phyloP scores from a whole-genome alignment of 2,113 vertebrate species.

The Dendrocopos noguchii region DNA sequence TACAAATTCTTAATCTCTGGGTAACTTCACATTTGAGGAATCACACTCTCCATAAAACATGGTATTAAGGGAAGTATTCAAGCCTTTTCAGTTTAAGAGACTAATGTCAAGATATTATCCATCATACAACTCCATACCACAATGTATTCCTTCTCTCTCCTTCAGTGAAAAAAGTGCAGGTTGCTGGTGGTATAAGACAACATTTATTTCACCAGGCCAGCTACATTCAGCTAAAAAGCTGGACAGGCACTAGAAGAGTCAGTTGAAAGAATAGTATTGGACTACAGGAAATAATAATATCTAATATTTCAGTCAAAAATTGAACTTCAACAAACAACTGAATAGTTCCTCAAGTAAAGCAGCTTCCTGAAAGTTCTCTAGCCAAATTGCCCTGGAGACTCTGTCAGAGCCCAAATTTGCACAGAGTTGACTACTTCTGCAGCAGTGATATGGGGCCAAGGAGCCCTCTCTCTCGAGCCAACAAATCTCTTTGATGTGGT shows the following conservation, averaged over 20 bases:
- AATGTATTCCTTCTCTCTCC: background rate
- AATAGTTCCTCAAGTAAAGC: background rate
- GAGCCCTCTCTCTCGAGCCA: background rate
- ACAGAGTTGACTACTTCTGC: background rate
- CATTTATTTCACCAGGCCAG: background rate
- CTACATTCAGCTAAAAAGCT: background rate
- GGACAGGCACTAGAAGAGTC: background rate
- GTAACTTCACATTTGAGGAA: background rate
- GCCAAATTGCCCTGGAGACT: background rate
- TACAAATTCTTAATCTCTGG: background rate
- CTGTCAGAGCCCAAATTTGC: background rate
- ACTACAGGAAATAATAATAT: background rate
- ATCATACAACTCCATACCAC: background rate
- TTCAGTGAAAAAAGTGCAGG: background rate
- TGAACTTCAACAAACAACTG: background rate
- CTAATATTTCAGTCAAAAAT: background rate
- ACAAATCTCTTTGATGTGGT: background rate
- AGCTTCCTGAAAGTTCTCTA: background rate
- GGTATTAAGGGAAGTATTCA: background rate
- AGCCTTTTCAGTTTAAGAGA: background rate
- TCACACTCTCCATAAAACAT: background rate
- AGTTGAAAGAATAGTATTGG: background rate
- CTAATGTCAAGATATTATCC: background rate
- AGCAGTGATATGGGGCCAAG: background rate
- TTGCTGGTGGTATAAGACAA: background rate